Base-by-base conservation (phyloP, 2,113 vertebrate species). In the Plecturocebus donacophilus region DNA sequence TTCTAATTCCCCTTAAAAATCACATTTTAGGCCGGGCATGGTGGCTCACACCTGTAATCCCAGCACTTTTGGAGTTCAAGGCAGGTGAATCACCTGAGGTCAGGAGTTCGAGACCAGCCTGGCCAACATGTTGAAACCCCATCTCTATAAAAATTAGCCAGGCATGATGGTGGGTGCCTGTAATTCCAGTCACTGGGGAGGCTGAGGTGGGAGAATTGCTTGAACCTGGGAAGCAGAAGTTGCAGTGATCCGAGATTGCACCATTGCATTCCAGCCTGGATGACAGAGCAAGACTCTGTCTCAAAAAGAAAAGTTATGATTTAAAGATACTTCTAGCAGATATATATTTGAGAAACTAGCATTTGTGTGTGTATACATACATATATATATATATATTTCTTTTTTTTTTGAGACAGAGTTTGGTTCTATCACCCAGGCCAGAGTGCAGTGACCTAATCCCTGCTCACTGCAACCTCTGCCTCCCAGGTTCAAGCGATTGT, bases 291-390 rank as follows among this genome's bases (percentile, higher is more conserved):
- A 68, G 14, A 68, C 16, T 68, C 66, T 3, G 1, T 17, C 13
- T 35, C 32, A 35, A 1, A 35, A 35, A 35, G 35, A 35, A 68
- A 64, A 30, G 16, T 68, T 16, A 35, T 13, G n/a, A 2, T 64
- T 64, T 30, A 87, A 93, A 87, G 64, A 20, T 68, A 76, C 17
- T 87, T 87, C n/a, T 90, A 61, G 56, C 5, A 66, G 32, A 35
- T 97, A 94, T 89, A 61, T 75, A 64, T 87, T 91, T 84, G 47
- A 79, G 30, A 89, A 80, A 66, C 42, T 80, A 58, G 40, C 16
- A 42, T 93, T 93, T 64, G 19, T 92, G 10, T 92, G 47, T 52
- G 4, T 52, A 52, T 1, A 52, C 14, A 52, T 17, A 52, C 17
- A 17, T 52, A 5, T 42, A 42, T 42, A 42, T 42, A 42, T 42